These are phyloP conservation scores for Drosophila sucinea DNA, from an alignment of 1,140 invertebrate species.

Conservation along the genomic window DNA sequence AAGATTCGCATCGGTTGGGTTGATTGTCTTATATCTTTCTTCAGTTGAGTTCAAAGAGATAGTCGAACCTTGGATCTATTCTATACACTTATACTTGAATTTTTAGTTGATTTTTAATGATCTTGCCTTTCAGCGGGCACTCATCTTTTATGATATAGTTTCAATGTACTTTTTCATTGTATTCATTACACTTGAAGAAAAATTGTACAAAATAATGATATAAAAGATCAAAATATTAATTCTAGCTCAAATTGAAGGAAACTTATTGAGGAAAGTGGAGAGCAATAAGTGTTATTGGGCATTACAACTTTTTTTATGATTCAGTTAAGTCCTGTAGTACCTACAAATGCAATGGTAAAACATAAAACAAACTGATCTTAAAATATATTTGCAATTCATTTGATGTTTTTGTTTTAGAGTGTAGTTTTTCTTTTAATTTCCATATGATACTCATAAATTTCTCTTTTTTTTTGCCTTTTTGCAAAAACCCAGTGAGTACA, in stretches of 20 bases:
- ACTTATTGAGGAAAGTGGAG: too few species aligned
- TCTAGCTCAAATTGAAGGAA: too few species aligned
- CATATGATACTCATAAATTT: conserved; percentile 49
- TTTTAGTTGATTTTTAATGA: conserved; percentile 56
- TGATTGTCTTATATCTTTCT: conserved; percentile 47
- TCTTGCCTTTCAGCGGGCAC: conserved; percentile 62
- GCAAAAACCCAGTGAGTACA: conserved; percentile 37
- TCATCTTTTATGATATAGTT: conserved; percentile 51
- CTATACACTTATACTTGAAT: conserved; percentile 43
- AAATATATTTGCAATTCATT: not conserved
- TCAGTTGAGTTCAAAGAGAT: conserved; percentile 56
- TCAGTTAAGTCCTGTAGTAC: too few species aligned
- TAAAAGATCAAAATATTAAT: too few species aligned
- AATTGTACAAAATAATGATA: too few species aligned
- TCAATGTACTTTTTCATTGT: conserved; percentile 28
- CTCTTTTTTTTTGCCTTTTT: conserved; percentile 20
- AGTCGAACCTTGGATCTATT: conserved; percentile 11
- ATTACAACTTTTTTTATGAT: too few species aligned
- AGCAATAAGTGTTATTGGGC: too few species aligned
- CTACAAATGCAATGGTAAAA: too few species aligned
- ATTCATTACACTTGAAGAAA: conserved; percentile 20
- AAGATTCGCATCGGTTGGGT: not conserved
- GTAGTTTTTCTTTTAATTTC: conserved; percentile 17
- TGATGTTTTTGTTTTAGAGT: not conserved
- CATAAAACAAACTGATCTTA: too few species aligned